These are phyloP conservation scores for Artemisiospiza belli DNA, from an alignment of 2,113 vertebrate species.

Conservation along the genomic window DNA sequence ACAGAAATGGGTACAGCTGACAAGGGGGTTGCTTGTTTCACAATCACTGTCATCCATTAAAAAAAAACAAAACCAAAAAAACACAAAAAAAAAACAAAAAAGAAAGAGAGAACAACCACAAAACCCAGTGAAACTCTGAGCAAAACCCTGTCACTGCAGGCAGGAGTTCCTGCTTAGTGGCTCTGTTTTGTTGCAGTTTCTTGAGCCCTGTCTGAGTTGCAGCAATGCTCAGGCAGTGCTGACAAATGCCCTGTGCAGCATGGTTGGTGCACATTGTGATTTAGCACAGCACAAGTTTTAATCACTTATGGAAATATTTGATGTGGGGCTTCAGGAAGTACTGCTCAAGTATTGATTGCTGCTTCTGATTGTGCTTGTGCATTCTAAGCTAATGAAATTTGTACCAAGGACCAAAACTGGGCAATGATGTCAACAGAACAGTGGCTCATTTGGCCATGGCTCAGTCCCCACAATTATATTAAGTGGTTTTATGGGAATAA, in stretches of 20 bases:
- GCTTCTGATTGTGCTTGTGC: not conserved
- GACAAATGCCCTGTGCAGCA: not conserved
- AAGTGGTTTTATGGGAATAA: slow-evolving; percentile 24
- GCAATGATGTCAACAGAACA: not conserved
- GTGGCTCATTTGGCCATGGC: not conserved
- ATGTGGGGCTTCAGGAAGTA: not conserved
- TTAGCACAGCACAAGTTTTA: not conserved
- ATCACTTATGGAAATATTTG: not conserved
- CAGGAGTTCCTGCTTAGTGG: not conserved
- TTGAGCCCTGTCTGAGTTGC: not conserved
- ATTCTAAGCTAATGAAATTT: not conserved
- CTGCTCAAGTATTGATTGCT: slow-evolving; percentile 10
- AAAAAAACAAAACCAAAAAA: not conserved
- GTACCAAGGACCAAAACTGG: not conserved
- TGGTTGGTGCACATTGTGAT: not conserved
- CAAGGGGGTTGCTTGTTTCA: not conserved
- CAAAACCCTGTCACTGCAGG: not conserved
- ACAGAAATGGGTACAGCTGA: not conserved
- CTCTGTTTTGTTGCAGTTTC: not conserved
- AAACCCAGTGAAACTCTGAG: not conserved
- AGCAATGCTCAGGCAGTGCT: not conserved
- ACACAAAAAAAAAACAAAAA: not conserved
- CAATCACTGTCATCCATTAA: not conserved
- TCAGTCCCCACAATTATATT: slow-evolving; percentile 4
- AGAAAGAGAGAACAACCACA: too few relatives aligned